Conservation (phyloP, 2,113 vertebrate genomes). For the Nothoprocta pentlandii region DNA sequence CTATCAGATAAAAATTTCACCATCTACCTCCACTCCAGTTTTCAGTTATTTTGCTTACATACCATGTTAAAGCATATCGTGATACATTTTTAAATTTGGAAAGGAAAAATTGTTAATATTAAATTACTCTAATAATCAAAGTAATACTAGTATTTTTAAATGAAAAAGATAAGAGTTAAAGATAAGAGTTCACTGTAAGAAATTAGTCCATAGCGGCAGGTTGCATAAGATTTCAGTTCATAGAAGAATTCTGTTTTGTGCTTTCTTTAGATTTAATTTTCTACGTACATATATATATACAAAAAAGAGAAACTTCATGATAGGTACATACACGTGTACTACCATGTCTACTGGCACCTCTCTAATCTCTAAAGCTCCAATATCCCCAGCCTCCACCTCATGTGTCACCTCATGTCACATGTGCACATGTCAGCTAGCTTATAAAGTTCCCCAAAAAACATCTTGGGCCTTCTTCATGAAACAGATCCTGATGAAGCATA, state of each 20-base stretch:
- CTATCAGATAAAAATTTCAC: background rate
- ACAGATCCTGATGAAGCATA: background rate
- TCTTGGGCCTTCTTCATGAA: background rate
- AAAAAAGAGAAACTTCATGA: background rate
- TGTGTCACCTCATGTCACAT: background rate
- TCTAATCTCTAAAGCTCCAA: background rate
- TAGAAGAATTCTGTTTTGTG: background rate
- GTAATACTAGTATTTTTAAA: conserved; percentile 61
- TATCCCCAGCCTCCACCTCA: background rate
- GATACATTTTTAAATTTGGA: conserved; percentile 45
- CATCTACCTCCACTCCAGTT: background rate
- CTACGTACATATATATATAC: background rate
- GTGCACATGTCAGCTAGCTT: background rate
- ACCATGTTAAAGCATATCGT: background rate
- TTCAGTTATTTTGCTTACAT: background rate
- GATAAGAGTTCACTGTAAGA: conserved; percentile 42
- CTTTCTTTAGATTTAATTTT: background rate
- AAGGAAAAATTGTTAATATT: conserved; percentile 8
- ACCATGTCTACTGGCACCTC: background rate
- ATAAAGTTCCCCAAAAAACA: background rate
- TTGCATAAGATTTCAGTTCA: conserved; percentile 49
- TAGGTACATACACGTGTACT: background rate
- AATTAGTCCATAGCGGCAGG: conserved; percentile 67
- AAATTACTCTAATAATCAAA: conserved; percentile 62
- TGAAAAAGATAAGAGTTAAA: conserved; percentile 39